phyloP scores from a whole-genome alignment of 2,797 vertebrate genomes.

The Glossophaga mutica region DNA sequence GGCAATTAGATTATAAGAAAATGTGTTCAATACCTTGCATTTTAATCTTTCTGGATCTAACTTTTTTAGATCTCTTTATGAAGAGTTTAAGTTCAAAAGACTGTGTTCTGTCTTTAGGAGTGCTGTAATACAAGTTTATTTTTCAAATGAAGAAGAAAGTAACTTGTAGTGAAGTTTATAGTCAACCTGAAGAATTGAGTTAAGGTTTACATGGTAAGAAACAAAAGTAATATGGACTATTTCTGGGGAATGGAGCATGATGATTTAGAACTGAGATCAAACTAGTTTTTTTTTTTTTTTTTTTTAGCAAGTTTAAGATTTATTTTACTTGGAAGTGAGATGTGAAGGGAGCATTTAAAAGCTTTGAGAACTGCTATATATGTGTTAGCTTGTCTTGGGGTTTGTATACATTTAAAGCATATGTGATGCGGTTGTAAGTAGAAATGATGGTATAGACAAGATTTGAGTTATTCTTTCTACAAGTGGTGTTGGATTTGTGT shows the following conservation, averaged over 20 bases:
- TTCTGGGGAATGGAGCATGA: neutral
- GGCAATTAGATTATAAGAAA: neutral
- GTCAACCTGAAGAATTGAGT: neutral
- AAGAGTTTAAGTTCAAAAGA: slow-evolving; percentile 33
- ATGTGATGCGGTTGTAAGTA: neutral
- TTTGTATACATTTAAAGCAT: slow-evolving; percentile 7
- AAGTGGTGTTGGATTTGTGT: neutral
- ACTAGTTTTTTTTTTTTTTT: no score
- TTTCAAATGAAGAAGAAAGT: neutral
- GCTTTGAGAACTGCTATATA: neutral
- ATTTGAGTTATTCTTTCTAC: slow-evolving; percentile 16
- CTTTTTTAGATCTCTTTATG: neutral
- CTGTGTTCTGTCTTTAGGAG: neutral
- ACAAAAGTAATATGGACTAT: neutral
- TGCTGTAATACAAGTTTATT: neutral
- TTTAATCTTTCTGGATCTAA: slow-evolving; percentile 8
- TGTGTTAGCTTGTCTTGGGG: neutral
- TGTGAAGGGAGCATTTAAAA: neutral
- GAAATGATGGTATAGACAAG: neutral
- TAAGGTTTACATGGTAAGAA: neutral
- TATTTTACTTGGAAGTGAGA: slow-evolving; percentile 1
- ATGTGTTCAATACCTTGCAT: neutral
- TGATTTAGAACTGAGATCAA: slow-evolving; percentile 15
- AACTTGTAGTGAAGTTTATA: neutral
- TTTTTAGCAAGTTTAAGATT: neutral